Evolutionary conservation across 2,113 vertebrate species (phyloP).

Genomic region (Thamnaconus septentrionalis): DNA sequence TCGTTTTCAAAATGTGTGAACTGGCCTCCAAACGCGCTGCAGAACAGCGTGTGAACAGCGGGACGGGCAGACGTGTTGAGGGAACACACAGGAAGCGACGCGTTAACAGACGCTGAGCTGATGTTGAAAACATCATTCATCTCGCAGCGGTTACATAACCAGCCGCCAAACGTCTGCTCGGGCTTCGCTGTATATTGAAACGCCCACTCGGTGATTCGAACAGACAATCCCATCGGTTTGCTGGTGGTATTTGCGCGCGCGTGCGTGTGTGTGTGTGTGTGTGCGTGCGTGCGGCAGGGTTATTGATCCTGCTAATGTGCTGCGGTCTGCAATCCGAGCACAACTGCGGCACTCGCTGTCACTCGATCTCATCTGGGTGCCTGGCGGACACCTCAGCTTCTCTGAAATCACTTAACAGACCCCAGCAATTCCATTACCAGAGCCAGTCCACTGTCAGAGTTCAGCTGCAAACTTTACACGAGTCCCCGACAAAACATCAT

Average conservation of each 20-base stretch:
- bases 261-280: conserved; percentile 5
- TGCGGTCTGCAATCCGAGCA: conserved; percentile 64
- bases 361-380: conserved; percentile 58
- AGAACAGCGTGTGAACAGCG: too few species aligned
- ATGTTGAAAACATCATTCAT: conserved; percentile 20
- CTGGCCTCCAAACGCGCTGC: too few species aligned
- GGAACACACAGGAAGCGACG: conserved; percentile 1
- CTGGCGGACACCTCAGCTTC: conserved; percentile 52
- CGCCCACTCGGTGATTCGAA: conserved; percentile 55
- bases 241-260: conserved; percentile 7
- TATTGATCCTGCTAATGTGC: conserved; percentile 70
- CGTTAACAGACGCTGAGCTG: neutral
- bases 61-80: too few species aligned
- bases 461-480: conserved; percentile 20
- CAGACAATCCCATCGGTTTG: conserved; percentile 58
- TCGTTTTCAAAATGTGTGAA: too few species aligned
- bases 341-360: conserved; percentile 63
- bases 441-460: conserved; percentile 1
- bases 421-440: conserved; percentile 42
- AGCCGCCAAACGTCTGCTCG: conserved; percentile 45
- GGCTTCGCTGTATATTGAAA: conserved; percentile 43
- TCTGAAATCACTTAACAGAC: conserved; percentile 50
- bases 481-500: neutral
- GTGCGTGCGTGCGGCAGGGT: conserved; percentile 15
- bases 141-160: conserved; percentile 33